Percentiles rank a stretch among this genome's conserved stretches.
Conservation (phyloP, 2,113 vertebrate species). For the Notechis scutatus region DNA sequence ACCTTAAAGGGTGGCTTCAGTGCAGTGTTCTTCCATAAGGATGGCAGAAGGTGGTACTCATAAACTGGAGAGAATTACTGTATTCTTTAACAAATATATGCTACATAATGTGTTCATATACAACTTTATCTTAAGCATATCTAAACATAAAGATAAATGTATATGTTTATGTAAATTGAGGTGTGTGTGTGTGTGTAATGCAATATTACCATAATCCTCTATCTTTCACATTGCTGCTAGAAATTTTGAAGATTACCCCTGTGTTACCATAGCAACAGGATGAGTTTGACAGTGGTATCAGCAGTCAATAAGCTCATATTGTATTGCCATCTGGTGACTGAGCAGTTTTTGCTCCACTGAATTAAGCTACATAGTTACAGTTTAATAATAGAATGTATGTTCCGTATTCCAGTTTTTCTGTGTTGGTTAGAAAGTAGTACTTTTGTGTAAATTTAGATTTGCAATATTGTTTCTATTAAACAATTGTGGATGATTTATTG, state of each 20-base stretch:
- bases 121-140: neutral
- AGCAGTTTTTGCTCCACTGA: neutral
- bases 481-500: neutral
- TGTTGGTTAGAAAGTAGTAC: neutral
- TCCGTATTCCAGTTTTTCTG: constrained; percentile 5
- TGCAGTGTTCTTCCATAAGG: neutral
- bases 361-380: neutral
- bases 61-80: neutral
- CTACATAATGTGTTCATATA: neutral
- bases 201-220: neutral
- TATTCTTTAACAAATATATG: neutral
- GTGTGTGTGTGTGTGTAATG: neutral
- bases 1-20: neutral
- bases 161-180: neutral
- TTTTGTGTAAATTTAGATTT: neutral
- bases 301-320: neutral
- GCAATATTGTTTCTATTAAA: neutral
- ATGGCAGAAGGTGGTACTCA: neutral
- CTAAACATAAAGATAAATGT: neutral
- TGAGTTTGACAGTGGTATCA: constrained; percentile 7
- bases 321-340: neutral
- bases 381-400: constrained; percentile 9
- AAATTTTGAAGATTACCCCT: neutral
- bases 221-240: constrained; percentile 19
- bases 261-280: constrained; percentile 29